Conservation (phyloP, 2,888 invertebrate genomes). For the Drosophila kambysellisi region DNA sequence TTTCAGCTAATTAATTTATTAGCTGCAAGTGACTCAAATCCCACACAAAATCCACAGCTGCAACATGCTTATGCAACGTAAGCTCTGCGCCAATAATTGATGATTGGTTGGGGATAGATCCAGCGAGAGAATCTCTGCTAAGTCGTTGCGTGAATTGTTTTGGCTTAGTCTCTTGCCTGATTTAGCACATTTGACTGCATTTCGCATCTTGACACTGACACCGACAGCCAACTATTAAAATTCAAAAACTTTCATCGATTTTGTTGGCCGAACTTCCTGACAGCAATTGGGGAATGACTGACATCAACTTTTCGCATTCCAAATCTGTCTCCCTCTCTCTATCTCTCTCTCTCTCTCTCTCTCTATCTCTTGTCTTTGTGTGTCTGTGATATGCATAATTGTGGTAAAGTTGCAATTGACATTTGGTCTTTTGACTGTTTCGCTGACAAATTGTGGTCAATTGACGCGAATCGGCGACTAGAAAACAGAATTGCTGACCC, state of each 20-base stretch:
- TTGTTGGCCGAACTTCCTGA: constrained; percentile 30
- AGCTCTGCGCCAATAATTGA: constrained; percentile 49
- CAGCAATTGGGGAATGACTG: constrained; percentile 38
- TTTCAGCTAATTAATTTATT: constrained; percentile 63
- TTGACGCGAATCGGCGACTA: constrained; percentile 17
- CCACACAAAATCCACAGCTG: constrained; percentile 5
- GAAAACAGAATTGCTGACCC: constrained; percentile 17
- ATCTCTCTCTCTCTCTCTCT: background rate
- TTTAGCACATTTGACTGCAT: constrained; percentile 19
- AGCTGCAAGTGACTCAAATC: constrained; percentile 21
- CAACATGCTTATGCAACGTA: constrained; percentile 31
- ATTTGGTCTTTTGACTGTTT: constrained; percentile 36
- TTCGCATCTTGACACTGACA: constrained; percentile 5
- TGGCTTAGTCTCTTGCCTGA: constrained; percentile 47
- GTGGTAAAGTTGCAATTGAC: constrained; percentile 61
- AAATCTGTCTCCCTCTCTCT: background rate
- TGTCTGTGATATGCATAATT: constrained; percentile 48
- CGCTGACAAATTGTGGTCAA: constrained; percentile 32
- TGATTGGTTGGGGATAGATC: constrained; percentile 13
- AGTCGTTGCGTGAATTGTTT: constrained; percentile 33
- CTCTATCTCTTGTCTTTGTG: background rate
- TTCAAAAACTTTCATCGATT: constrained; percentile 41
- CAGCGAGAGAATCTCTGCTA: background rate
- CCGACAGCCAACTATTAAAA: constrained; percentile 62
- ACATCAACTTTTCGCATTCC: constrained; percentile 27